phyloP scores from a whole-genome alignment of 1,140 invertebrate species.

The Lethocerus indicus region DNA sequence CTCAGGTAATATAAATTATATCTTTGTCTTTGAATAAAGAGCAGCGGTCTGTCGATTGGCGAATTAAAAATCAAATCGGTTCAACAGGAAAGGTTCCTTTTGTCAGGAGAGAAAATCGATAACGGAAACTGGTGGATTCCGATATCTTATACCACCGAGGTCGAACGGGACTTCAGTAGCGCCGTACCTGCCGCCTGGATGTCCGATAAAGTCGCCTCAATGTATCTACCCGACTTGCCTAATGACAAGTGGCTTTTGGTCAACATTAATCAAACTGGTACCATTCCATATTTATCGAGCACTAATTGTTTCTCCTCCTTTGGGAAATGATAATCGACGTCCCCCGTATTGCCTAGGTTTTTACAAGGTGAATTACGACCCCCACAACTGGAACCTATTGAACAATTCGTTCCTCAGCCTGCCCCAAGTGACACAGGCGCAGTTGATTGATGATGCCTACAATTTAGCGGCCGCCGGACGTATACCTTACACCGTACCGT shows the following conservation, averaged over 20 bases:
- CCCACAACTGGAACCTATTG: conserved; percentile 43
- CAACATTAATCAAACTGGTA: conserved; percentile 28
- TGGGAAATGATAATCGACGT: not conserved
- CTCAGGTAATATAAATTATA: too few relatives aligned
- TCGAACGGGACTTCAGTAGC: too few relatives aligned
- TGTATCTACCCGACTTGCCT: too few relatives aligned
- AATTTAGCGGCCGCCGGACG: conserved; percentile 54
- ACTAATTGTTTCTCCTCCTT: too few relatives aligned
- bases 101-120: conserved; percentile 9
- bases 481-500: conserved; percentile 43
- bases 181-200: too few relatives aligned
- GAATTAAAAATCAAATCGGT: not conserved
- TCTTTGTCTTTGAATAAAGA: too few relatives aligned
- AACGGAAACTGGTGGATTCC: conserved; percentile 33
- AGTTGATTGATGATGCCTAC: conserved; percentile 75
- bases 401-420: conserved; percentile 29
- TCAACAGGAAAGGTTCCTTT: conserved; percentile 1
- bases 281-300: too few relatives aligned
- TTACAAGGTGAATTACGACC: conserved; percentile 60
- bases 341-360: conserved; percentile 26
- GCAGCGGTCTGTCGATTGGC: too few relatives aligned
- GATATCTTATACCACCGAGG: conserved; percentile 23
- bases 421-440: conserved; percentile 33
- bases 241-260: conserved; percentile 37
- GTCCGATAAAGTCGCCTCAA: too few relatives aligned